A percentile compares a stretch with the other conserved stretches of the same genome.
Conservation (phyloP, 1,140 invertebrate genomes). For the Drosophila tani region DNA sequence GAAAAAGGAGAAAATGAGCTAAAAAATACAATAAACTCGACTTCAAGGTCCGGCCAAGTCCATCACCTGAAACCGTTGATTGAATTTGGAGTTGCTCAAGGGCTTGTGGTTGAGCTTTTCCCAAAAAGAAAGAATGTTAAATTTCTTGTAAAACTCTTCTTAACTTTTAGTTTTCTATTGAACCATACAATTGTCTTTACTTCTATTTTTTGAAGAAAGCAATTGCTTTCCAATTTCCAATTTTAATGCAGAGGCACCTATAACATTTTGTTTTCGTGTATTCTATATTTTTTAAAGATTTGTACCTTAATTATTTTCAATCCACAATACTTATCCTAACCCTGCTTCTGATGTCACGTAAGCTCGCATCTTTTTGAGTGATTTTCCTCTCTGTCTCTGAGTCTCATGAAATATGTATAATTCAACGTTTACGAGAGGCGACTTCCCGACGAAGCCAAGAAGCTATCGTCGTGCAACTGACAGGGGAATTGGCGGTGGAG, state of each 20-base stretch:
- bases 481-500: slow-evolving; percentile 29
- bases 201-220: background rate
- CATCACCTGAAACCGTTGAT: slow-evolving; percentile 26
- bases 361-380: slow-evolving; percentile 33
- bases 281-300: no score
- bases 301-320: background rate
- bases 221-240: background rate
- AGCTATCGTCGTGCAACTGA: slow-evolving; percentile 47
- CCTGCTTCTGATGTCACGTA: background rate
- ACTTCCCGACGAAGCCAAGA: background rate
- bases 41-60: slow-evolving; percentile 6
- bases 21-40: slow-evolving; percentile 13
- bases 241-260: no score
- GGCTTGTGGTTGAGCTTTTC: background rate
- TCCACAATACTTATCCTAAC: background rate
- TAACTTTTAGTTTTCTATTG: background rate
- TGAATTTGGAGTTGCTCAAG: background rate
- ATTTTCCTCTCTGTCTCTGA: slow-evolving; percentile 39
- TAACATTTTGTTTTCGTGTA: no score
- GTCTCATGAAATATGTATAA: slow-evolving; percentile 74
- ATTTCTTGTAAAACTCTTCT: no score
- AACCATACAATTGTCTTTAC: background rate
- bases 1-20: background rate
- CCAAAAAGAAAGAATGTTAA: background rate
- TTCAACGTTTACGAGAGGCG: slow-evolving; percentile 55